A percentile compares a stretch with the other conserved stretches of the same genome.
Conservation (phyloP, 2,113 vertebrate species). For the Argyrosomus japonicus region DNA sequence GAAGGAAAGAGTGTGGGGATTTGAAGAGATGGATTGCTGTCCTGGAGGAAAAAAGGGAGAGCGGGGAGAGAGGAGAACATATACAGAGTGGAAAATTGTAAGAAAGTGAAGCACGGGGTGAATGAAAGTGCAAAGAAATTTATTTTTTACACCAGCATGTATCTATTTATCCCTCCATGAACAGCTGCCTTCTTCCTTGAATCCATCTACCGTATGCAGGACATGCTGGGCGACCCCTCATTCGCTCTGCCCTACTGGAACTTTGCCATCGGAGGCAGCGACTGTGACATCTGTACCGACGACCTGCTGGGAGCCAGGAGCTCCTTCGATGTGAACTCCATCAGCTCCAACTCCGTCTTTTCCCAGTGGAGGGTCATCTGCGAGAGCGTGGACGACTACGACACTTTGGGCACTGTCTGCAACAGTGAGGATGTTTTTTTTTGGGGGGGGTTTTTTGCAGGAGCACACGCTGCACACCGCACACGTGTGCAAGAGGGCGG, state of each 20-base stretch:
- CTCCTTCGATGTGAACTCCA: conserved; percentile 87
- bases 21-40: conserved; percentile 9
- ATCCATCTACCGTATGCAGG: conserved; percentile 73
- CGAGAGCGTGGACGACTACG: conserved; percentile 93
- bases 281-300: conserved; percentile 94
- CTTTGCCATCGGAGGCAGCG: conserved; percentile 93
- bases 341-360: conserved; percentile 94
- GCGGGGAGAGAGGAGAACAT: background rate
- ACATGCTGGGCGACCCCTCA: conserved; percentile 89
- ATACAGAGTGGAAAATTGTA: background rate
- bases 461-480: background rate
- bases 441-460: background rate
- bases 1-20: conserved; percentile 15
- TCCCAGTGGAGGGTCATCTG: conserved; percentile 94
- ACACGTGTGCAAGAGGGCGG: background rate
- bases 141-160: background rate
- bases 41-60: background rate
- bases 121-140: background rate
- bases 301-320: conserved; percentile 93
- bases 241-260: conserved; percentile 98
- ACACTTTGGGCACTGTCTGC: conserved; percentile 93
- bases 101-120: background rate
- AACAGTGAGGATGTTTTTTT: conserved; percentile 88
- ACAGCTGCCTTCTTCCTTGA: background rate
- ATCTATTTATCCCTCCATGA: background rate